A percentile compares a stretch with the other conserved stretches of the same genome.
Conservation (phyloP, 2,797 vertebrate genomes). For the Brotogeris chrysoptera region DNA sequence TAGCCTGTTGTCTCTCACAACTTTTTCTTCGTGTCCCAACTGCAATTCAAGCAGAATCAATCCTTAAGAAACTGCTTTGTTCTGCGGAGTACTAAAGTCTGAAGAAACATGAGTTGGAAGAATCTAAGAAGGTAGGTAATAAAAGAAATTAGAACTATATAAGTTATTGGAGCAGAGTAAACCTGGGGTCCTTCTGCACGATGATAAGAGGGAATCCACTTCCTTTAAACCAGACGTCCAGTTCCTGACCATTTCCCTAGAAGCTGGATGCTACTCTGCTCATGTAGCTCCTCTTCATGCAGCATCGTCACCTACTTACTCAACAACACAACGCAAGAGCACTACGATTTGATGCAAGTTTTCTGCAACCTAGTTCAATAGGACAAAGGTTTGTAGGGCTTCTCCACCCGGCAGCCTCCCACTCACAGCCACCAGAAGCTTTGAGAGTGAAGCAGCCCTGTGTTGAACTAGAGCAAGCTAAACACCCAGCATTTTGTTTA, state of each 20-base stretch:
- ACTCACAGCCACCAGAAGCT: not conserved
- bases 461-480: not conserved
- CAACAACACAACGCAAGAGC: not conserved
- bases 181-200: not conserved
- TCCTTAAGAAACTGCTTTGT: not conserved
- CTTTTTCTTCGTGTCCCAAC: not conserved
- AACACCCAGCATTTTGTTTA: not conserved
- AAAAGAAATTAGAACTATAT: not conserved
- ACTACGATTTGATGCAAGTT: not conserved
- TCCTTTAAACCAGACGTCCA: not conserved
- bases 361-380: constrained; percentile 15
- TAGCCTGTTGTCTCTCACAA: not conserved
- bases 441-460: not conserved
- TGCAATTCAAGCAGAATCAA: not conserved
- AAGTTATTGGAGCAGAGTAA: not conserved
- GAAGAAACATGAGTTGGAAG: not conserved
- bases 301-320: not conserved
- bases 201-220: not conserved
- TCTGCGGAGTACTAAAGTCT: not conserved
- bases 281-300: not conserved
- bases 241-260: not conserved
- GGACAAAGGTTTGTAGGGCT: not conserved
- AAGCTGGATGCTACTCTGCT: not conserved
- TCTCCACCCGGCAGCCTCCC: not conserved
- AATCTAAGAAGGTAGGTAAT: not conserved